phyloP scores from a whole-genome alignment of 2,797 vertebrate species.

The Arctocebus calabarensis region DNA sequence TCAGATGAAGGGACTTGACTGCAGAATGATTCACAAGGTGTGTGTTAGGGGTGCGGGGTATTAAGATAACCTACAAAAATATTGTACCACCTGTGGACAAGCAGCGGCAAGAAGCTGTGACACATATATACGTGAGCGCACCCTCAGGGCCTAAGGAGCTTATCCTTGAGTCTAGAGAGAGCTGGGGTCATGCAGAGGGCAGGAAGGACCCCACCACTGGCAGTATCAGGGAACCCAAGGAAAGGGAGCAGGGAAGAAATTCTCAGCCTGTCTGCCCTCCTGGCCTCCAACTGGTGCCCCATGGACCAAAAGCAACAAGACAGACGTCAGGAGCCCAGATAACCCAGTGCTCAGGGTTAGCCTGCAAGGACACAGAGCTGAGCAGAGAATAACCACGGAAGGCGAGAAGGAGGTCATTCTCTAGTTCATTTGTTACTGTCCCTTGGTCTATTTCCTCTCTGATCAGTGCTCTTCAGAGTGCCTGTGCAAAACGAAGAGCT shows the following conservation, averaged over 20 bases:
- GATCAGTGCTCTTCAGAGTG: not conserved
- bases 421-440: accelerated
- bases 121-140: too few species aligned
- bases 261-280: not conserved
- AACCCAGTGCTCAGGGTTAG: not conserved
- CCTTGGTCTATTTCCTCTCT: not conserved
- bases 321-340: not conserved
- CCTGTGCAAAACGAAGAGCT: not conserved
- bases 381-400: not conserved
- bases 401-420: not conserved
- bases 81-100: accelerated
- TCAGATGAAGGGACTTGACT: not conserved
- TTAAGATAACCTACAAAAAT: not conserved
- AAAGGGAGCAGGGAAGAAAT: not conserved
- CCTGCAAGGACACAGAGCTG: not conserved
- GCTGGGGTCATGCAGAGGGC: too few species aligned
- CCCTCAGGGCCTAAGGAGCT: not conserved
- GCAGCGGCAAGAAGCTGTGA: not conserved
- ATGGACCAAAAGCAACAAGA: not conserved
- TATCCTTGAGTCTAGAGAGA: not conserved
- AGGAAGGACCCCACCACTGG: not conserved
- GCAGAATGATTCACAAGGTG: accelerated
- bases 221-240: too few species aligned
- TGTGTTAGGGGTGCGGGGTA: not conserved
- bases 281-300: too few species aligned